These are phyloP conservation scores for Plectropomus leopardus DNA, from an alignment of 2,113 vertebrate genomes.

Conservation along the genomic window DNA sequence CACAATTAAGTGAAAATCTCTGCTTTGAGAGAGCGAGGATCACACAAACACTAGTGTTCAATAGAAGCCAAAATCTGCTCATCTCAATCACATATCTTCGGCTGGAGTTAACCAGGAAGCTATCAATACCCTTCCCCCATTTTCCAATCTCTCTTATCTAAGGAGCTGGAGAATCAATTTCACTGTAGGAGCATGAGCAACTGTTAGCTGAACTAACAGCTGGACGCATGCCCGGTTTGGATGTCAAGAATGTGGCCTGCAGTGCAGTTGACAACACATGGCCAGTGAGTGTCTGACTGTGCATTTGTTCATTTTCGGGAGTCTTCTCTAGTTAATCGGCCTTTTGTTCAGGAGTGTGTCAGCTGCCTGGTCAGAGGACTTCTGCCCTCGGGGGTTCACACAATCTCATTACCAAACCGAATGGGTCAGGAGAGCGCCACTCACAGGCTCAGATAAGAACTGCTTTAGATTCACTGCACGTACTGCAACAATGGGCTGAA, in stretches of 20 bases:
- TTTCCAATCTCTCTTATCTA: conserved; percentile 44
- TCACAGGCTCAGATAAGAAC: conserved; percentile 41
- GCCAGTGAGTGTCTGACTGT: conserved; percentile 62
- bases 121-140: conserved; percentile 4
- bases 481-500: conserved; percentile 33
- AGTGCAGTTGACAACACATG: conserved; percentile 76
- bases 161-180: conserved; percentile 62
- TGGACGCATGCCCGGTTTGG: conserved; percentile 66
- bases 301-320: conserved; percentile 69
- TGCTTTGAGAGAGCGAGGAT: conserved; percentile 36
- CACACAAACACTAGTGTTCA: conserved; percentile 12
- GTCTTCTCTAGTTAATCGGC: conserved; percentile 70
- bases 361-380: conserved; percentile 80
- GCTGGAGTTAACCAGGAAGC: conserved; percentile 42
- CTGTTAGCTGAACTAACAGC: conserved; percentile 66
- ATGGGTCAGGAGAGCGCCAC: conserved; percentile 28
- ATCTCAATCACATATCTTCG: conserved; percentile 51
- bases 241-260: conserved; percentile 74
- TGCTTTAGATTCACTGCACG: conserved; percentile 57
- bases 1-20: conserved; percentile 63
- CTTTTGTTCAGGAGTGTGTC: conserved; percentile 78
- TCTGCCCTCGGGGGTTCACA: conserved; percentile 56
- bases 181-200: conserved; percentile 54
- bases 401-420: conserved; percentile 42
- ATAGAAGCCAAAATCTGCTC: conserved; percentile 30